phyloP scores from a whole-genome alignment of 2,888 invertebrate species.

The Drosophila fungiperda region DNA sequence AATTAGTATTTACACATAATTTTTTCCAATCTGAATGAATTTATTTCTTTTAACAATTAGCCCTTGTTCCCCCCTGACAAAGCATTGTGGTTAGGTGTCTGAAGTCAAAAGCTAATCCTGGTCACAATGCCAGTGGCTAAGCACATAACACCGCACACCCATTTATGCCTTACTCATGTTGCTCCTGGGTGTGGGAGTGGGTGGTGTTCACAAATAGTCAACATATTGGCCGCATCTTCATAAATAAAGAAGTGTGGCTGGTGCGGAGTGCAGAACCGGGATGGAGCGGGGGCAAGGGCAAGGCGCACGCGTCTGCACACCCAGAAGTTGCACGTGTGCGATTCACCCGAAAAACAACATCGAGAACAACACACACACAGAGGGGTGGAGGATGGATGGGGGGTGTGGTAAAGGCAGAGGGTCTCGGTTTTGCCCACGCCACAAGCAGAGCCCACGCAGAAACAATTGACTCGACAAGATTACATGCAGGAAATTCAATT shows the following conservation, averaged over 20 bases:
- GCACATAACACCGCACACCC: slow-evolving; percentile 23
- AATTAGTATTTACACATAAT: background rate
- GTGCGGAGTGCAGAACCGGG: background rate
- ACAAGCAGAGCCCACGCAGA: slow-evolving; percentile 37
- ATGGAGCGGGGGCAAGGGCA: background rate
- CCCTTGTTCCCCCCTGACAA: background rate
- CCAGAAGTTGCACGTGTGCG: slow-evolving; percentile 56
- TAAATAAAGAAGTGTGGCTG: slow-evolving; percentile 69
- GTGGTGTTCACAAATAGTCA: slow-evolving; percentile 66
- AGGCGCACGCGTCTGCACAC: slow-evolving; percentile 41
- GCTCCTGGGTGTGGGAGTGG: slow-evolving; percentile 2
- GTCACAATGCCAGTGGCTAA: slow-evolving; percentile 25
- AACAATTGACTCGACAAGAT: slow-evolving; percentile 83
- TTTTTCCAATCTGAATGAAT: background rate
- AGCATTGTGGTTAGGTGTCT: slow-evolving; percentile 3
- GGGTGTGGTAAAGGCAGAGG: slow-evolving; percentile 3
- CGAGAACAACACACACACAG: slow-evolving; percentile 8
- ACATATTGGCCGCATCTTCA: slow-evolving; percentile 79
- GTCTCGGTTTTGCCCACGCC: background rate
- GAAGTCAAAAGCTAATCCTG: slow-evolving; percentile 31
- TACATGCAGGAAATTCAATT: slow-evolving; percentile 85
- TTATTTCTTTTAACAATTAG: slow-evolving; percentile 2
- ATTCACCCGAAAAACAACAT: slow-evolving; percentile 19
- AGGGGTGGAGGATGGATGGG: background rate
- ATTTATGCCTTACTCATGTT: background rate